A percentile compares a stretch with the other conserved stretches of the same genome.
phyloP scores from a whole-genome alignment of 2,888 invertebrate species.

The Microdon myrmicae region DNA sequence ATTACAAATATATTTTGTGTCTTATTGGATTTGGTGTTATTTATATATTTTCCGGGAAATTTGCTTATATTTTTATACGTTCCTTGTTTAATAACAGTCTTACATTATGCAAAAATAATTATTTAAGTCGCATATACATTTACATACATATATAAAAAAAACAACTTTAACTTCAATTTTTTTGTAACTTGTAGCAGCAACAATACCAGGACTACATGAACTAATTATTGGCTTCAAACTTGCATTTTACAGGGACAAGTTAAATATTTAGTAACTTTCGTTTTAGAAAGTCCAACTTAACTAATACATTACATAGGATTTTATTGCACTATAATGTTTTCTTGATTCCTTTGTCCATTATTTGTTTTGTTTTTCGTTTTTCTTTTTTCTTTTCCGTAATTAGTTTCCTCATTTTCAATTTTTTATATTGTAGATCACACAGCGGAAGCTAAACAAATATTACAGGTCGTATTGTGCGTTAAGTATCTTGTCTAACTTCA shows the following conservation, averaged over 20 bases:
- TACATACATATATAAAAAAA: constrained; percentile 19
- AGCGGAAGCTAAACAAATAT: constrained; percentile 8
- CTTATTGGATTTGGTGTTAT: constrained; percentile 6
- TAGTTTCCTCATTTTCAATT: no score
- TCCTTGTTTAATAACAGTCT: constrained; percentile 35
- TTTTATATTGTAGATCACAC: constrained; percentile 10
- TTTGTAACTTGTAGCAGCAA: no score
- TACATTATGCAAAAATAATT: constrained; percentile 34
- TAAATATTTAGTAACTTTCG: constrained; percentile 5
- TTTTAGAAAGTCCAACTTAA: constrained; percentile 6
- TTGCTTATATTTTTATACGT: constrained; percentile 9
- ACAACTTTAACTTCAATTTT: constrained; percentile 8
- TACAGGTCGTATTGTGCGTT: constrained; percentile 29
- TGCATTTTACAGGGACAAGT: constrained; percentile 1
- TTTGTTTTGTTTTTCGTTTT: no score
- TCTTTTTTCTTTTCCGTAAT: no score
- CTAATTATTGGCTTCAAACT: constrained; percentile 5
- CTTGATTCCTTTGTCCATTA: no score
- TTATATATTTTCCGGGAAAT: no score
- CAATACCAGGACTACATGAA: constrained; percentile 15
- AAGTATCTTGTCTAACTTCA: constrained; percentile 19
- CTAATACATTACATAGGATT: constrained; percentile 18
- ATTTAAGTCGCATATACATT: no score
- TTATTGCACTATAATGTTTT: constrained; percentile 37
- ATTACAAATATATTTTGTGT: constrained; percentile 3